Evolutionary conservation across 2,888 invertebrate genomes (phyloP), one percentile per base, ranked within the genome.

Genomic region (Alloplasta piceator): DNA sequence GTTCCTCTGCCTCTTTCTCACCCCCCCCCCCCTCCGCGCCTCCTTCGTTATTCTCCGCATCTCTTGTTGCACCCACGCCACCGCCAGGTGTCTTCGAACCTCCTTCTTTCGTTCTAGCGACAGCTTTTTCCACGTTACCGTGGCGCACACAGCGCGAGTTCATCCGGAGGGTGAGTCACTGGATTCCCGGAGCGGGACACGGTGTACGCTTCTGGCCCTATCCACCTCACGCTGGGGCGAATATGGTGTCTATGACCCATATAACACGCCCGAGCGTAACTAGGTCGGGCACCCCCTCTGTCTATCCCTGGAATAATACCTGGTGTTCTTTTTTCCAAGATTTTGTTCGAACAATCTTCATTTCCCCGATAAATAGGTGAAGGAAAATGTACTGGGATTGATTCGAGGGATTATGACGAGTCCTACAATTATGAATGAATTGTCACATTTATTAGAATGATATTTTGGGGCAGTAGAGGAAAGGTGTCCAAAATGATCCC

Each of bases 241-340:
- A 89, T n/a, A n/a, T 89, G 89, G 90, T 91, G 90, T 90, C 91
- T 91, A 91, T 91, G 91, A 91, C 90, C 91, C 86, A 91, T 90
- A 91, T 91, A 90, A 89, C 87, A 86, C 89, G 89, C 88, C 87
- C 88, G 84, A 87, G 87, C 88, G 89, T 89, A 91, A 90, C 90
- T 91, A 85, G 91, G 91, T 91, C 91, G 86, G 90, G 90, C 86
- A 91, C 91, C 91, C 87, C 87, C 85, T 2, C 26, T 26, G 26
- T 26, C 85, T 86, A 85, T 86, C 86, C 90, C 90, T 90, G 91
- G 90, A 87, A 91, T 91, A 88, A 90, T 90, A 91, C 88, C 85
- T 87, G 90, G 91, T 91, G 91, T 89, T 87, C 83, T 78, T 43
- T 70, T 46, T 14, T 16, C 10, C 16, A n/a, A 9, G 3, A 26